Conservation (phyloP, 2,888 invertebrate genomes). For the Philereme transversata region DNA sequence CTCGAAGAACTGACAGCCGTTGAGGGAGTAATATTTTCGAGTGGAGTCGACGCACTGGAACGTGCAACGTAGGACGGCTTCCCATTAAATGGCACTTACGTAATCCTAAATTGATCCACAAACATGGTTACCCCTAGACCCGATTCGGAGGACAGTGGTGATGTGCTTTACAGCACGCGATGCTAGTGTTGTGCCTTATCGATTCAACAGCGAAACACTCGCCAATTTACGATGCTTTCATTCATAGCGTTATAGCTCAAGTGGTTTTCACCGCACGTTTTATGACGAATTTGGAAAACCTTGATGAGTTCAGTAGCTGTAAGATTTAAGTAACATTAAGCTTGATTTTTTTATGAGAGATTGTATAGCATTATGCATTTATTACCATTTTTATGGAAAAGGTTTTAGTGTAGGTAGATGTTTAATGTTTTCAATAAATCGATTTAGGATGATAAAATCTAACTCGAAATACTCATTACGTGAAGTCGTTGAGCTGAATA, state of each 20-base stretch:
- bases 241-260: slow-evolving; percentile 41
- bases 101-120: slow-evolving; percentile 19
- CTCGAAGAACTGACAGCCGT: no score
- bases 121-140: slow-evolving; percentile 48
- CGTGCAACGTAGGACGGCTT: no score
- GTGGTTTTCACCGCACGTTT: slow-evolving; percentile 36
- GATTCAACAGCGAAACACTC: slow-evolving; percentile 59
- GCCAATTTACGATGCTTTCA: slow-evolving; percentile 38
- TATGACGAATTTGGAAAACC: slow-evolving; percentile 35
- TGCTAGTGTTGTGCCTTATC: slow-evolving; percentile 76
- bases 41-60: no score
- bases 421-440: background rate
- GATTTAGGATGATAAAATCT: no score
- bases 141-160: slow-evolving; percentile 65
- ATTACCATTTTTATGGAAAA: no score
- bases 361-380: no score
- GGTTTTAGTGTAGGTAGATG: no score
- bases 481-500: background rate
- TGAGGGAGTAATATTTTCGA: no score
- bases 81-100: no score
- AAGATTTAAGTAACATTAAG: background rate
- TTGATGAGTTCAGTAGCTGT: background rate
- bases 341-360: background rate
- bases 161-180: slow-evolving; percentile 71
- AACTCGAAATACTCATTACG: no score